Percentiles rank a stretch among this genome's conserved stretches.
Evolutionary conservation across 2,797 vertebrate species (phyloP).

Genomic region (Lycodopsis pacificus): DNA sequence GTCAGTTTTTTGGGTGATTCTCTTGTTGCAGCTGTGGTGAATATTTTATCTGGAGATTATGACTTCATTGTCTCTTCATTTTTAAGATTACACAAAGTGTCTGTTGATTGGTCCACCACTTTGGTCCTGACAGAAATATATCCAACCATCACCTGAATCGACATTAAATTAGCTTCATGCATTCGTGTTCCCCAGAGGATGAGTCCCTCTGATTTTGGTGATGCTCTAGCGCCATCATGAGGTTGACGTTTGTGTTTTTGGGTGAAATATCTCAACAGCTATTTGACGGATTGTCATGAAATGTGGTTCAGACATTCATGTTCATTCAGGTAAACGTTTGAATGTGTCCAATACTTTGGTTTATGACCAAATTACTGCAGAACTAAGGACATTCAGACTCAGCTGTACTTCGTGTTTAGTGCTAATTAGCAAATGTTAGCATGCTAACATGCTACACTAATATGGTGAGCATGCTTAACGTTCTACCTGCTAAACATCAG

Average conservation of each 20-base stretch:
- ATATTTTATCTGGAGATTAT: background rate
- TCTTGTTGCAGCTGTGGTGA: background rate
- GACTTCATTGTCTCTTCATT: background rate
- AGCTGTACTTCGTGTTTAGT: background rate
- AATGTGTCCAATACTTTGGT: background rate
- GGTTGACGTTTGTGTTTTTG: background rate
- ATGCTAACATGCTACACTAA: background rate
- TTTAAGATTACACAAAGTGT: background rate
- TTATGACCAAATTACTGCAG: background rate
- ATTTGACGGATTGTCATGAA: background rate
- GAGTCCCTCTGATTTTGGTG: background rate
- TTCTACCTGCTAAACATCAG: background rate
- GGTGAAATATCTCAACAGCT: background rate
- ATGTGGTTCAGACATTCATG: background rate
- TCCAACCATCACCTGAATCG: background rate
- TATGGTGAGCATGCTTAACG: background rate
- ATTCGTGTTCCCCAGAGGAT: background rate
- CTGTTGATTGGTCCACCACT: background rate
- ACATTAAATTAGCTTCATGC: background rate
- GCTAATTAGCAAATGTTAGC: background rate
- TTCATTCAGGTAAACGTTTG: background rate
- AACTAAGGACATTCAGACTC: background rate
- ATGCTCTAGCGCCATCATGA: background rate
- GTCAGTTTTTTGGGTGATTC: background rate
- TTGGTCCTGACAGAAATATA: background rate